A percentile compares a stretch with the other conserved stretches of the same genome.
Conservation (phyloP, 1,140 invertebrate genomes). For the Pseudomyrmex flavicornis region DNA sequence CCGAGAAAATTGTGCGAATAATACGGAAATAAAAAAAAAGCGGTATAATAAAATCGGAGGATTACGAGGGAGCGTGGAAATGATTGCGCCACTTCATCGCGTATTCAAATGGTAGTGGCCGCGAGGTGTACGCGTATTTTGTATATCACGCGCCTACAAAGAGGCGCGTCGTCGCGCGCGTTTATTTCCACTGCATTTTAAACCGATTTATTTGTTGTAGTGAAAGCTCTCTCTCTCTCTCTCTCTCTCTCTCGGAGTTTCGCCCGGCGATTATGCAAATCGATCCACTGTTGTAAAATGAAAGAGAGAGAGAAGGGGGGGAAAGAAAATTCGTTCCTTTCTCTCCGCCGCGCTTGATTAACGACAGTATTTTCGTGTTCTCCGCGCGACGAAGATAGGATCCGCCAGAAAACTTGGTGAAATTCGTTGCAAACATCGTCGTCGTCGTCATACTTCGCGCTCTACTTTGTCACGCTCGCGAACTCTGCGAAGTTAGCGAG, state of each 20-base stretch:
- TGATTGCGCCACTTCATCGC: neutral
- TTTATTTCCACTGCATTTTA: conserved; percentile 21
- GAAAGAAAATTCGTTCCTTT: neutral
- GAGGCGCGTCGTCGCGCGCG: neutral
- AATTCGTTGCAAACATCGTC: neutral
- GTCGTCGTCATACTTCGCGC: neutral
- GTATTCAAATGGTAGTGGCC: conserved; percentile 18
- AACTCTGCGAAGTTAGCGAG: too few relatives aligned
- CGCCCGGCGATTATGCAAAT: conserved; percentile 1
- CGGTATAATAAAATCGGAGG: too few relatives aligned
- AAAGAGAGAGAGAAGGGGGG: neutral
- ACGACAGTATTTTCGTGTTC: neutral
- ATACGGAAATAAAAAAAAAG: too few relatives aligned
- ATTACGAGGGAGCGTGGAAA: too few relatives aligned
- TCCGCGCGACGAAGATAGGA: neutral
- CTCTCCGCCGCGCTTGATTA: neutral
- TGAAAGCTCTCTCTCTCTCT: neutral
- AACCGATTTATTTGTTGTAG: neutral
- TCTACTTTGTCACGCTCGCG: neutral
- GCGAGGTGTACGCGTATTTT: too few relatives aligned
- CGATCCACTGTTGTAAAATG: neutral
- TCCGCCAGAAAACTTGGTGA: neutral
- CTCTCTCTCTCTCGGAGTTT: neutral
- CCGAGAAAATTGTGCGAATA: too few relatives aligned
- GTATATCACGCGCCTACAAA: too few relatives aligned